Evolutionary conservation across 2,888 invertebrate genomes (phyloP), one percentile per base, ranked within the genome.

Genomic region (Philereme transversata): DNA sequence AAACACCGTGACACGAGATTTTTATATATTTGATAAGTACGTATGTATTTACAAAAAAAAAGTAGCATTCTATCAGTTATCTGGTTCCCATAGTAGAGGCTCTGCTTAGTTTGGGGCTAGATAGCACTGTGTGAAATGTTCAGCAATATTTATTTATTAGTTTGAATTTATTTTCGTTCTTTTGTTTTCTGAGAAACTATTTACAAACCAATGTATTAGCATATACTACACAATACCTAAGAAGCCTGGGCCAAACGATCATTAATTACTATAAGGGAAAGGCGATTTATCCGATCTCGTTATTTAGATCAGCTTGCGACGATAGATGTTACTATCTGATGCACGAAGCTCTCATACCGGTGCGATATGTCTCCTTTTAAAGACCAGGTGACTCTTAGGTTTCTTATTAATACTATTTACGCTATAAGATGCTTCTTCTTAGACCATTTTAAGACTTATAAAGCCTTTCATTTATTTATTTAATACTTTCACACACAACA

Each of bases 261-360:
- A 87, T 90, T 90, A 90, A 90, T 88, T 88, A 88, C 80, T 75
- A 64, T 82, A 78, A 84, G 79, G 80, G 83, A 82, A 82, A 80
- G 76, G 75, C 84, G 83, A 88, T 88, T 85, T 88, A 88, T 87
- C 85, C 87, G 81, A 86, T 86, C 82, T 84, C 82, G 87, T 87
- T 89, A 88, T 86, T 88, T 87, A 89, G 88, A 90, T 90, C 87
- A 82, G 78, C 69, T 63, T 71, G 82, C 81, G 85, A 81, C 88
- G 88, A 85, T 87, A 88, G 89, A 88, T 88, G 87, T 87, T 86
- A 83, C 76, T 75, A 90, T 90, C 89, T 79, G 89, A 88, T 89
- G 74, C 88, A 88, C 88, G 90, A 83, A 77, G 73, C 57, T 11
- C 35, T 44, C 36, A 11, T 69, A 71, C 79, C 10, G 10, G 59